Evolutionary conservation across 1,140 invertebrate genomes (phyloP), one percentile per base, ranked within the genome.

Genomic region (Drosophila pruinosa): DNA sequence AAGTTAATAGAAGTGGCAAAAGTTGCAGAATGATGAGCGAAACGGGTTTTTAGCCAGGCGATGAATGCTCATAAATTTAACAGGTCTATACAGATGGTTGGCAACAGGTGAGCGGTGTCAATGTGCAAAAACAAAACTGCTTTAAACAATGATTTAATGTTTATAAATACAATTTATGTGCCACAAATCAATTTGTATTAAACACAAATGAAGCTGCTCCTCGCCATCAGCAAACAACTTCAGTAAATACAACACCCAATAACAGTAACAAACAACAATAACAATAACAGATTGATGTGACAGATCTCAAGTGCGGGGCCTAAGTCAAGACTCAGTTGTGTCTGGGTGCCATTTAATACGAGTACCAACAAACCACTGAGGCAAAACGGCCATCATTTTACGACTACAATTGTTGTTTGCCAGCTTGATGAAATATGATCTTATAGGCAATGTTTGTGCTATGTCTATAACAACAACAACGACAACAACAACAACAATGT

Each of bases 331-430:
- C 36, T 21, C 53, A 14, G 15, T 24, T 34, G 64, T 43, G 34
- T 58, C 43, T 28, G 57, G 34, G 65, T 72, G 63, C 68, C 75
- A 79, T 86, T 73, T 81, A 85, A 86, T 85, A n/a, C n/a, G n/a
- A n/a, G n/a, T n/a, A 15, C 57, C 77, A 58, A 74, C 58, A 53
- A 72, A 48, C 69, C 81, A 80, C 69, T 85, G 76, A 81, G 74
- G 64, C 81, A 50, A 63, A 56, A 75, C 81, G 81, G 54, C 81
- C 81, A 86, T 85, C 81, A 85, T 65, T 71, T 86, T 62, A 82
- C 19, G 15, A 19, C 12, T 69, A 63, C 68, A 69, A 50, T 43
- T 72, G 48, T 71, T 34, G 22, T 19, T 64, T 69, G 45, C 50
- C 48, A 48, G 62, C 47, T 57, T 58, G 43, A 52, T 72, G 81